Evolutionary conservation across 2,888 invertebrate species (phyloP).

Genomic region (Oscheius sp.): DNA sequence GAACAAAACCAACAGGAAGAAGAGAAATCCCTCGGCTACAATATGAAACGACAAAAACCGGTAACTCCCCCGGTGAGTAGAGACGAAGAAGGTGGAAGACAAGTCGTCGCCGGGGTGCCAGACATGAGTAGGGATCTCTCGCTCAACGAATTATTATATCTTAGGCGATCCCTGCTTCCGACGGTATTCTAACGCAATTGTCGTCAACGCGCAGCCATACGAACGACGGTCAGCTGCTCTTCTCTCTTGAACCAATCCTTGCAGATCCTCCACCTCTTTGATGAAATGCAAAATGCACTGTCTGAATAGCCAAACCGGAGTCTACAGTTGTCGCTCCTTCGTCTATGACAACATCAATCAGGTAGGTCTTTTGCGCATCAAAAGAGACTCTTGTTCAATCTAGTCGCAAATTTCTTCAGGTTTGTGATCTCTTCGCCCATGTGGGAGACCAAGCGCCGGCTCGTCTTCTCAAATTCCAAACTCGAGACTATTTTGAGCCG

Average conservation of each 20-base stretch:
- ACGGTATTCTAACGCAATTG: constrained; percentile 66
- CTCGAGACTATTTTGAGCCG: constrained; percentile 68
- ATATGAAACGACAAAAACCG: background rate
- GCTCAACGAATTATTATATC: too few species aligned
- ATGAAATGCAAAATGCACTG: constrained; percentile 67
- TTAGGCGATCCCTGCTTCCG: constrained; percentile 70
- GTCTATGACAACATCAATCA: constrained; percentile 69
- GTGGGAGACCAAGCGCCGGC: constrained; percentile 66
- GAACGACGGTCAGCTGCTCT: constrained; percentile 57
- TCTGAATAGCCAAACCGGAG: constrained; percentile 61
- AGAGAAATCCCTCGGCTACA: background rate
- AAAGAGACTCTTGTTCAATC: background rate
- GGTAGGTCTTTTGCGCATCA: constrained; percentile 37
- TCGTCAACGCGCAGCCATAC: constrained; percentile 70
- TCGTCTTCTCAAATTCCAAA: constrained; percentile 66
- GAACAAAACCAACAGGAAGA: background rate
- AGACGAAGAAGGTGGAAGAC: constrained; percentile 34
- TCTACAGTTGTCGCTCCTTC: constrained; percentile 68
- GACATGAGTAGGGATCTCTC: too few species aligned
- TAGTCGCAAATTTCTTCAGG: constrained; percentile 41
- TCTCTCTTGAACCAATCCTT: background rate
- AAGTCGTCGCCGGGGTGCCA: constrained; percentile 63
- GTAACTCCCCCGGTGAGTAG: constrained; percentile 7
- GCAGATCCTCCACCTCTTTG: constrained; percentile 51
- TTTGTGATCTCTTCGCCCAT: constrained; percentile 70